Evolutionary conservation across 2,113 vertebrate species (phyloP), one percentile per base, ranked within the genome.

Genomic region (Caranx ignobilis): DNA sequence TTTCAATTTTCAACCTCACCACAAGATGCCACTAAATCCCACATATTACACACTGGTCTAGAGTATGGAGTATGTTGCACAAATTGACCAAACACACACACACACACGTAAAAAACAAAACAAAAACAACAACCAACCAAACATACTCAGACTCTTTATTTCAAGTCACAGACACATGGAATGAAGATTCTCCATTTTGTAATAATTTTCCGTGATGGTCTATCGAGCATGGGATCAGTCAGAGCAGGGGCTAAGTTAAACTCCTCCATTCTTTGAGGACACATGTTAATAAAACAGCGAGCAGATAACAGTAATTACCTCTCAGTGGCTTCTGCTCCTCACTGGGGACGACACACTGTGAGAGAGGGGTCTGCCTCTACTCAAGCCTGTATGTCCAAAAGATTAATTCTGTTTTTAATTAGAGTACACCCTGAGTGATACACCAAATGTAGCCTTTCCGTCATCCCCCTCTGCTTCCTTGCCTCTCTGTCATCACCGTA

Each of bases 241-340:
- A 67, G 77, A 84, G 88, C 82, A 62, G 82, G 54, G 79, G 81
- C 84, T 77, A 43, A 92, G 91, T 91, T 87, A 89, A 93, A 89
- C 90, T 92, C 79, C 78, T 87, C 91, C 83, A 88, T 94, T 95
- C 92, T 92, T 93, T 84, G 91, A 94, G 89, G 91, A 95, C 92
- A 93, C 83, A 81, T 94, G 94, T 95, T 95, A 94, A 94, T 94
- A 94, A 94, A 95, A 92, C 91, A 92, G 89, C 72, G 82, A 72
- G 92, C 87, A 92, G 94, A 95, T 95, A 95, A 94, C 88, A 88
- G 92, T 94, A 95, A 95, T 95, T 95, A 95, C 93, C 90, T 93
- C 90, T 92, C 90, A 88, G 85, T 89, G 79, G 89, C 84, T 92
- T 62, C 71, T 78, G 87, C 91, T 91, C 87, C 84, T 86, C 84